A percentile compares a stretch with the other conserved stretches of the same genome.
phyloP scores from a whole-genome alignment of 2,888 invertebrate species.

The Epinotia brunnichana region DNA sequence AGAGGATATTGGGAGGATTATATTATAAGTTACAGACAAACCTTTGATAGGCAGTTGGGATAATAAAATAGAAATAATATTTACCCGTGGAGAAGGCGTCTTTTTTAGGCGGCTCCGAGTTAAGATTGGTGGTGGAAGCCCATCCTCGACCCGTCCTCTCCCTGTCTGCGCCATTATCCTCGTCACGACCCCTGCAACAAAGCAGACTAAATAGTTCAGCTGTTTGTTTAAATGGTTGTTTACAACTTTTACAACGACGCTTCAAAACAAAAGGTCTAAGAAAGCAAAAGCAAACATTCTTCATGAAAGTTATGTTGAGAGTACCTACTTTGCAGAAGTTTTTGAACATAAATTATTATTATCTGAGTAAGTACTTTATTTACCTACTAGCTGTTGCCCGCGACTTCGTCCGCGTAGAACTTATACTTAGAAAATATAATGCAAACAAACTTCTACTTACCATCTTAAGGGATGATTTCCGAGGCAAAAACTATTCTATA shows the following conservation, averaged over 20 bases:
- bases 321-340: neutral
- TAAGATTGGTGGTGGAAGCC: slow-evolving; percentile 90
- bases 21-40: no score
- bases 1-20: no score
- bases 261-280: neutral
- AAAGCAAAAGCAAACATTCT: slow-evolving; percentile 16
- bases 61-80: neutral
- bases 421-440: no score
- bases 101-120: slow-evolving; percentile 74
- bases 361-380: no score
- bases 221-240: neutral
- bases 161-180: slow-evolving; percentile 73
- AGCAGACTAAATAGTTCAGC: slow-evolving; percentile 18
- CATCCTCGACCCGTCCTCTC: slow-evolving; percentile 86
- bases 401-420: no score
- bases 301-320: slow-evolving; percentile 12
- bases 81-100: slow-evolving; percentile 77
- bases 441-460: no score
- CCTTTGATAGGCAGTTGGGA: no score
- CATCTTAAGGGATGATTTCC: no score
- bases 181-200: slow-evolving; percentile 75
- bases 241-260: slow-evolving; percentile 4
- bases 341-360: neutral
- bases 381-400: no score
- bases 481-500: no score